Evolutionary conservation across 2,888 invertebrate genomes (phyloP).

Genomic region (Chaetogeoica ovagalla): DNA sequence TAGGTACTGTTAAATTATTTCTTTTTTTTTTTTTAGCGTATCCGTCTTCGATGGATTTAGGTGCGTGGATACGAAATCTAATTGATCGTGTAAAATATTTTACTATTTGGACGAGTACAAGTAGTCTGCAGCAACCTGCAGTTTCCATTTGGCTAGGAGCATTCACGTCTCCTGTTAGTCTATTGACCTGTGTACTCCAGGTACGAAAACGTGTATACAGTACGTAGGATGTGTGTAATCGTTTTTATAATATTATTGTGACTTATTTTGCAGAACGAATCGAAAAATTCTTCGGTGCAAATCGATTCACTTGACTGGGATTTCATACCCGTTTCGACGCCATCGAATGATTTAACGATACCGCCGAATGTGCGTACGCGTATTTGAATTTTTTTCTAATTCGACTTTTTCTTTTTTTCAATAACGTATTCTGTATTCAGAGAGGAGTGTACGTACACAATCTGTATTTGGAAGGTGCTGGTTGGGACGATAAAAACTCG

Average conservation of each 20-base stretch:
- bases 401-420: conserved; percentile 55
- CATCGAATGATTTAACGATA: conserved; percentile 11
- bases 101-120: conserved; percentile 73
- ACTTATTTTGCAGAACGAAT: conserved; percentile 17
- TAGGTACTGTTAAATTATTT: too few relatives aligned
- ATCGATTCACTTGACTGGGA: conserved; percentile 87
- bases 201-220: conserved; percentile 59
- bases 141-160: conserved; percentile 84
- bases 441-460: conserved; percentile 67
- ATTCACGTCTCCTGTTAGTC: conserved; percentile 85
- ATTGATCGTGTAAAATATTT: conserved; percentile 75
- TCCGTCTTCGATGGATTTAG: conserved; percentile 79
- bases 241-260: background rate
- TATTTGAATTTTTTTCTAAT: background rate
- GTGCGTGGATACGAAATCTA: conserved; percentile 84
- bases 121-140: conserved; percentile 66
- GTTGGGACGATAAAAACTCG: conserved; percentile 78
- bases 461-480: conserved; percentile 82
- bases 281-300: conserved; percentile 72
- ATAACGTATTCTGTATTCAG: conserved; percentile 55
- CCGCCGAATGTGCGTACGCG: conserved; percentile 5
- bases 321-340: conserved; percentile 61
- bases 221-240: too few relatives aligned
- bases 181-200: conserved; percentile 86
- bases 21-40: conserved; percentile 62